phyloP scores from a whole-genome alignment of 2,113 vertebrate genomes.

The Lathamus discolor region DNA sequence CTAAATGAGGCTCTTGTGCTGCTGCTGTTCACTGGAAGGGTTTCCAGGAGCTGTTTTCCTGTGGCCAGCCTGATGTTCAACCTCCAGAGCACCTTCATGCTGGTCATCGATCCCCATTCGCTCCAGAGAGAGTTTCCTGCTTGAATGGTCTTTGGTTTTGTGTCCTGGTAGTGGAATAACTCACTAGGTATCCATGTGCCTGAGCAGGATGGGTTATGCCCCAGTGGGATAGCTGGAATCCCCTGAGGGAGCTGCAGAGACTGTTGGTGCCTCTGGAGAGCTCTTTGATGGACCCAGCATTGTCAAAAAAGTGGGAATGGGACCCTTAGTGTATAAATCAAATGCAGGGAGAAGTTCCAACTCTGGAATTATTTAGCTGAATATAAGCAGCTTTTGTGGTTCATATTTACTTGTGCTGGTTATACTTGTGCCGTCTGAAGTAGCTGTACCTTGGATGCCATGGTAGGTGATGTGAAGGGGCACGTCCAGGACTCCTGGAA shows the following conservation, averaged over 20 bases:
- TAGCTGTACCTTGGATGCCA: fast-evolving
- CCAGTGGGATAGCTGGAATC: fast-evolving
- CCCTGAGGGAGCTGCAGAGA: fast-evolving
- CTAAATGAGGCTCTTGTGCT: fast-evolving
- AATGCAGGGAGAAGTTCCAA: background rate
- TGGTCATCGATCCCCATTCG: fast-evolving
- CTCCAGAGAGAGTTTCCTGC: fast-evolving
- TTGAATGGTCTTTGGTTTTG: background rate
- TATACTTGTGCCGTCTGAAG: background rate
- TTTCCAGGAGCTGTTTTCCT: background rate
- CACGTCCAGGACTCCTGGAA: background rate
- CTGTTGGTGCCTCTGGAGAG: background rate
- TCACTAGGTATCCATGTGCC: fast-evolving
- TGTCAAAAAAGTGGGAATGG: background rate
- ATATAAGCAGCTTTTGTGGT: fast-evolving
- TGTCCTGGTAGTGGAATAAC: fast-evolving
- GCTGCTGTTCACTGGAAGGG: background rate
- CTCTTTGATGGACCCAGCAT: background rate
- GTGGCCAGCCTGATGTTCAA: background rate
- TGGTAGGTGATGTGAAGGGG: background rate
- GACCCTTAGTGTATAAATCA: fast-evolving
- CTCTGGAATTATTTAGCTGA: background rate
- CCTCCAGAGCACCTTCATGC: background rate
- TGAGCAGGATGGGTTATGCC: background rate
- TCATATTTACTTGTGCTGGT: fast-evolving